Evolutionary conservation across 2,888 invertebrate species (phyloP), one percentile per base, ranked within the genome.

Genomic region (Pristionchus maxplancki): DNA sequence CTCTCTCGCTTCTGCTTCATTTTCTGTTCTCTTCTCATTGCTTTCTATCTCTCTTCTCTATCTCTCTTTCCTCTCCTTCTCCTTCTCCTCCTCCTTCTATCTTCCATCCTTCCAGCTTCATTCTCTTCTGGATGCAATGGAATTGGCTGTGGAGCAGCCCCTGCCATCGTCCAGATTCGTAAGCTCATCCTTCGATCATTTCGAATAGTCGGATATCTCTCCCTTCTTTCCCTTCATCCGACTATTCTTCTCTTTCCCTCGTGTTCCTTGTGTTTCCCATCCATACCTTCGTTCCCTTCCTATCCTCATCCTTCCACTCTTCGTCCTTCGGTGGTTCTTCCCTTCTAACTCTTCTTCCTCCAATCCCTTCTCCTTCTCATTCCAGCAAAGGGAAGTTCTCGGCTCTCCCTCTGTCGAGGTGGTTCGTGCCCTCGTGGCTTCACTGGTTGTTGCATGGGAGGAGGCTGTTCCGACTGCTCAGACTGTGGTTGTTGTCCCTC

Each of bases 131-230:
- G 88, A 58, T 88, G 89, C 89, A 89, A 88, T 84, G 91, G 92
- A 83, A 90, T 89, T 88, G 92, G 92, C 90, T 92, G 92, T 89
- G 83, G 82, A 78, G 87, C 81, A 37, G 37, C 84, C 20, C 90
- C 90, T 83, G 86, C 89, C 44, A 89, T 92, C 88, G 91, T 92
- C 90, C 89, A 91, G 74, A 92, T 93, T 88, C 91, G 92, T 92
- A 89, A 91, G 91, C 85, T 37, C 34, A n/a, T n/a, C 17, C 44
- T 40, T 58, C 71, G 40, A 37, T 24, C 53, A 17, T 15, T 58
- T 34, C 53, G 64, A 67, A 20, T 67, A 67, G 64, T 67, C 31
- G 53, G 48, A 34, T 82, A 48, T 50, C 53, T 31, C n/a, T 31
- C 34, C 34, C 13, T n/a, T n/a, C 28, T 20, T 37, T 81, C 64